Evolutionary conservation across 1,140 invertebrate genomes (phyloP).

Genomic region (Penaeus indicus): DNA sequence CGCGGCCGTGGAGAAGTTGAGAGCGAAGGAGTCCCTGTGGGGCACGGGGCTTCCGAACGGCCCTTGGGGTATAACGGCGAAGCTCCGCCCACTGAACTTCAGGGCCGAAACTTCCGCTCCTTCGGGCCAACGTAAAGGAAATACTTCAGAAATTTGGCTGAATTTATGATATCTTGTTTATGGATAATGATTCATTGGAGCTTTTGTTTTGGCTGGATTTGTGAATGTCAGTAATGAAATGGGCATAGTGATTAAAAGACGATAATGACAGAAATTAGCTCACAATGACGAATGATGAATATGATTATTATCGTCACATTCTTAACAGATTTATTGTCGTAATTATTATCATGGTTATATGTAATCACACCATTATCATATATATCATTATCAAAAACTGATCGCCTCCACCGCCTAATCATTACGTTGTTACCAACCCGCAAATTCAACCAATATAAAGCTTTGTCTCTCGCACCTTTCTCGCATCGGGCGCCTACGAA

Average conservation of each 20-base stretch:
- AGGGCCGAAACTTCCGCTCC: background rate
- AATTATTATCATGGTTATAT: background rate
- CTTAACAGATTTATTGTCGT: background rate
- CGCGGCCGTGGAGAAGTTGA: conserved; percentile 41
- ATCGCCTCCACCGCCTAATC: background rate
- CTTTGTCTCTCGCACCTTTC: conserved; percentile 5
- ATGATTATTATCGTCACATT: background rate
- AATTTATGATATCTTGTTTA: no score
- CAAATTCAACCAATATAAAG: background rate
- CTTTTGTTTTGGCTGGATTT: no score
- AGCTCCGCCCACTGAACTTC: conserved; percentile 41
- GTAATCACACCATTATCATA: background rate
- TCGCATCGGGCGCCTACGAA: conserved; percentile 18
- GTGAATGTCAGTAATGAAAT: background rate
- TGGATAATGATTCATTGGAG: no score
- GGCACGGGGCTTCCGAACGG: conserved; percentile 17
- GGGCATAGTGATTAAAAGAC: background rate
- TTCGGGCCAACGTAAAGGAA: background rate
- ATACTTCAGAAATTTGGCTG: no score
- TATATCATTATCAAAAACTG: background rate
- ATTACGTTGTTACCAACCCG: background rate
- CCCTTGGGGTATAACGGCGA: conserved; percentile 12
- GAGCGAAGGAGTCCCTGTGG: conserved; percentile 29
- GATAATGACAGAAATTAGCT: background rate
- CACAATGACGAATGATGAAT: background rate